Evolutionary conservation across 37 sponge, comb jelly and placozoan species (phyloP).

Genomic region (Axinella damicornis): DNA sequence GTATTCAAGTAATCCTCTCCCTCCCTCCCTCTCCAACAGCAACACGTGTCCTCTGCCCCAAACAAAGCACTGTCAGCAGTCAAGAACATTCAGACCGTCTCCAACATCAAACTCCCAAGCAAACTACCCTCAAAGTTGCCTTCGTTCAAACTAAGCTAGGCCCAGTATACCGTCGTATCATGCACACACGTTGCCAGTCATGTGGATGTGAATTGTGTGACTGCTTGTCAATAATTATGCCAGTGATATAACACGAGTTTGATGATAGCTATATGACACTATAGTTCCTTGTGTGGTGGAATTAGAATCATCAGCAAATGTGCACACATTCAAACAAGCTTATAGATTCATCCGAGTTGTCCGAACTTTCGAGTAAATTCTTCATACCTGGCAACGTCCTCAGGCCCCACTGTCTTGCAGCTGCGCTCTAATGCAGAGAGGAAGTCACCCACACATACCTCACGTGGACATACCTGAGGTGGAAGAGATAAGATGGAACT

Average conservation of each 20-base stretch:
- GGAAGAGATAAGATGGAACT: no score
- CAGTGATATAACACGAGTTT: no score
- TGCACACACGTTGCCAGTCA: no score
- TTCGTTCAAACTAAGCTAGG: no score
- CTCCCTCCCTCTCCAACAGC: slow-evolving; percentile 30
- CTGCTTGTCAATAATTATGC: no score
- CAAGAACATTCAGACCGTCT: slow-evolving; percentile 83
- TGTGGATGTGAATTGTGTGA: no score
- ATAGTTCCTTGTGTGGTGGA: no score
- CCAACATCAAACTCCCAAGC: slow-evolving; percentile 57
- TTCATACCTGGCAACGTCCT: slow-evolving; percentile 37
- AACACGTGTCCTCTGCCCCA: slow-evolving; percentile 86
- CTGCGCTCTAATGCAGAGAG: slow-evolving; percentile 46
- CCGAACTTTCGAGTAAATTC: slow-evolving; percentile 59
- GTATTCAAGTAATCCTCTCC: no score
- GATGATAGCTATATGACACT: no score
- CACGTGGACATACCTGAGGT: slow-evolving; percentile 5
- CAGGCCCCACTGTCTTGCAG: slow-evolving; percentile 43
- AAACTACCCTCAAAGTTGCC: slow-evolving; percentile 35
- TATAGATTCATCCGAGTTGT: slow-evolving; percentile 27
- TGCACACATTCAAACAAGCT: no score
- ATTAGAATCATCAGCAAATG: no score
- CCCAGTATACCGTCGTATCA: no score
- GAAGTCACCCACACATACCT: slow-evolving; percentile 15
- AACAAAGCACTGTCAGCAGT: slow-evolving; percentile 91